Evolutionary conservation across 2,797 vertebrate species (phyloP).

Genomic region (Gorsachius magnificus): DNA sequence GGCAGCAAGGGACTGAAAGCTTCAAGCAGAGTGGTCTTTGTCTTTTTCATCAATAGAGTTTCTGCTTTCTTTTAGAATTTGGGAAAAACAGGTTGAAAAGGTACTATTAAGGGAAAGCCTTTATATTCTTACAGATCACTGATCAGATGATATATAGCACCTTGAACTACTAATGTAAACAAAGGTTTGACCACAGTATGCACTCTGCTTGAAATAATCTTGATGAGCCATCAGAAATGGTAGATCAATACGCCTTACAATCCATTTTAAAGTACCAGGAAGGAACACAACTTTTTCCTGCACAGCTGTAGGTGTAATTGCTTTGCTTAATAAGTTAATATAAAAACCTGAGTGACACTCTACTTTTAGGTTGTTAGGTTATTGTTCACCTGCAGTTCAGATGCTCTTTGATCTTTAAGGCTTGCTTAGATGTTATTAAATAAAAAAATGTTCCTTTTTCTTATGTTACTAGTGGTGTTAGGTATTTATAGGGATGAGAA

Average conservation of each 20-base stretch:
- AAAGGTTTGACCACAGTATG: neutral
- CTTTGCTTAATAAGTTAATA: constrained; percentile 1
- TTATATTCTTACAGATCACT: neutral
- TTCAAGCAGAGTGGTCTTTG: neutral
- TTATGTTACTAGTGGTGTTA: neutral
- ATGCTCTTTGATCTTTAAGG: neutral
- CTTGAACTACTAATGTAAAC: neutral
- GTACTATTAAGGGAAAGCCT: neutral
- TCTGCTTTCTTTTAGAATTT: neutral
- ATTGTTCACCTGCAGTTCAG: neutral
- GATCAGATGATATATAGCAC: neutral
- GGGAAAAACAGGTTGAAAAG: neutral
- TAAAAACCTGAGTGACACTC: neutral
- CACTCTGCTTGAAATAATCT: constrained; percentile 32
- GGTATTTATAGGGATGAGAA: neutral
- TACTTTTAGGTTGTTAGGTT: neutral
- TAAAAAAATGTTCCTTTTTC: neutral
- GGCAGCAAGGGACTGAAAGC: neutral
- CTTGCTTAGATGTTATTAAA: neutral
- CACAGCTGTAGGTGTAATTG: neutral
- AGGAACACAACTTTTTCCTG: neutral
- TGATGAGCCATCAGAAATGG: constrained; percentile 5
- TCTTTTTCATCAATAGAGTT: neutral
- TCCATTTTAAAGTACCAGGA: constrained; percentile 1
- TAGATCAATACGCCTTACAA: neutral